phyloP scores from a whole-genome alignment of 2,888 invertebrate genomes.

The Belgica antarctica region DNA sequence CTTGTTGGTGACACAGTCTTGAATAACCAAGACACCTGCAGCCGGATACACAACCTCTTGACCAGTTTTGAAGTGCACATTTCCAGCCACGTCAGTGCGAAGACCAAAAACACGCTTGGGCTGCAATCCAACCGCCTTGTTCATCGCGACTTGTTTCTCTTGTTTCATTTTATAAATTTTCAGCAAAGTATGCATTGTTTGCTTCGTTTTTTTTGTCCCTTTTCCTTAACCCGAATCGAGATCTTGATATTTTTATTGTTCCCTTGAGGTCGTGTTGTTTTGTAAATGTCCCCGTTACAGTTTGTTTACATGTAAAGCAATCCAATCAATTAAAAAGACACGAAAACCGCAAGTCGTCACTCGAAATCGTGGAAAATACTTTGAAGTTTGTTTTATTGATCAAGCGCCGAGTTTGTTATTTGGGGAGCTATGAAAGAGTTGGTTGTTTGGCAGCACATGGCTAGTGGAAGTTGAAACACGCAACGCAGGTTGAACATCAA shows the following conservation, averaged over 20 bases:
- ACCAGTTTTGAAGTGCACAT: slow-evolving; percentile 70
- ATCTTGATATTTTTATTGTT: slow-evolving; percentile 4
- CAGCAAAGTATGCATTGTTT: slow-evolving; percentile 37
- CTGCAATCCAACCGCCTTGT: slow-evolving; percentile 49
- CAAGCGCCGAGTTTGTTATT: slow-evolving; percentile 3
- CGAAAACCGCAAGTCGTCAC: slow-evolving; percentile 11
- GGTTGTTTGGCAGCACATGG: too few relatives aligned
- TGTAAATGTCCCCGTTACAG: not conserved
- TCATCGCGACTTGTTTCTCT: slow-evolving; percentile 35
- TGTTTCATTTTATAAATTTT: slow-evolving; percentile 34
- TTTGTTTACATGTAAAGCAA: slow-evolving; percentile 24
- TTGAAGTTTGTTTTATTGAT: slow-evolving; percentile 26
- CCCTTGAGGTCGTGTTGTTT: too few relatives aligned
- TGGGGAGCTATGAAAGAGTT: not conserved
- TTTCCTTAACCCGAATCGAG: not conserved
- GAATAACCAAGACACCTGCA: slow-evolving; percentile 71
- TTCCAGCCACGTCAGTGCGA: slow-evolving; percentile 59
- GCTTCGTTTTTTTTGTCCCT: too few relatives aligned
- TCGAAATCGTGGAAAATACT: slow-evolving; percentile 5
- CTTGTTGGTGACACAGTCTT: slow-evolving; percentile 68
- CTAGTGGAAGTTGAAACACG: too few relatives aligned
- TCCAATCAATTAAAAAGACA: slow-evolving; percentile 33
- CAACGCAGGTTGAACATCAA: too few relatives aligned
- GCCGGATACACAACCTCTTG: slow-evolving; percentile 78
- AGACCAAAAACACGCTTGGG: slow-evolving; percentile 54